A percentile compares a stretch with the other conserved stretches of the same genome.
Conservation (phyloP, 2,797 vertebrate species). For the Notamacropus eugenii region DNA sequence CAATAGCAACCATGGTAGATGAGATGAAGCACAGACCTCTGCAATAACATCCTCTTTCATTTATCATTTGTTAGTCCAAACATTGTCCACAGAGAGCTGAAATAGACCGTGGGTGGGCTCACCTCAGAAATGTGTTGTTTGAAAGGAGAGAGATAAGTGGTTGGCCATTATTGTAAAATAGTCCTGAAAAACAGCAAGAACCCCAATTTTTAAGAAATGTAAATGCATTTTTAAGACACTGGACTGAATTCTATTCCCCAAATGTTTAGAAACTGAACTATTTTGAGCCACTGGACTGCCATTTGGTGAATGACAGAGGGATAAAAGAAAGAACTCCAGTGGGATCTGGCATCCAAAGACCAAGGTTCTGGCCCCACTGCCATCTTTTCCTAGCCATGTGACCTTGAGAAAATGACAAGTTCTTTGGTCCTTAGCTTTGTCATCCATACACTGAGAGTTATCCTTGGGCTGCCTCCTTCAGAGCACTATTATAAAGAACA, state of each 20-base stretch:
- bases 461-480: not conserved
- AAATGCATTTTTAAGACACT: constrained; percentile 31
- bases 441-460: not conserved
- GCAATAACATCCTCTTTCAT: not conserved
- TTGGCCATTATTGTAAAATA: not conserved
- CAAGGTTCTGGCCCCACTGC: not conserved
- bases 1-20: not conserved
- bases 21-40: not conserved
- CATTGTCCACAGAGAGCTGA: not conserved
- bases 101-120: not conserved
- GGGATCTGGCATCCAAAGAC: not conserved
- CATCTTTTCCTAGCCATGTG: not conserved
- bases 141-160: not conserved
- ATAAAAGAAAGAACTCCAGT: not conserved
- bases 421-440: not conserved
- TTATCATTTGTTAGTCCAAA: not conserved
- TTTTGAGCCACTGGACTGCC: not conserved
- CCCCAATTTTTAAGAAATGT: not conserved
- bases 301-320: constrained; percentile 9
- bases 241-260: constrained; percentile 34
- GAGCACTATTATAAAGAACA: not conserved
- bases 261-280: not conserved
- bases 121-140: not conserved
- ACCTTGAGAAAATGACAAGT: not conserved
- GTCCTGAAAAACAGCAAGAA: constrained; percentile 7